Base-by-base conservation (phyloP, 2,888 invertebrate genomes). In the Himalopsyche japonica region DNA sequence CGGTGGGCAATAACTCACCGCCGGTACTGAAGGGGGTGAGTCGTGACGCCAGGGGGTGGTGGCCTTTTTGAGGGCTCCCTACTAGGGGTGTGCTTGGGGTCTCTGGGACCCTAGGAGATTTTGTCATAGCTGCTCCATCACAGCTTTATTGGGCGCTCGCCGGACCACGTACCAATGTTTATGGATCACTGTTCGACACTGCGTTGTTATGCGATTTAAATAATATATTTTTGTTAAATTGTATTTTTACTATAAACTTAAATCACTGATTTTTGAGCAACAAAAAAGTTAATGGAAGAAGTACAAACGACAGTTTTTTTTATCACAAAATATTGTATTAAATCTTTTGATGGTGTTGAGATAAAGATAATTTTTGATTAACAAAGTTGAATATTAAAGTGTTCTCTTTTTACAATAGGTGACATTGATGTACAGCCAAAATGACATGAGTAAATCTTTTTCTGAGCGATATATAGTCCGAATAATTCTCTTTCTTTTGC, bases 41-140 rank as follows among this genome's bases (percentile, higher is more conserved):
- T 15, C 70, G 43, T 81, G 80, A 43, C 43, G 80, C 34, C 80
- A 43, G 48, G 15, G 34, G 43, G 37, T 34, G 70, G 80, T 8
- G 57, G 57, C 48, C 30, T 15, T 57, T 30, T 30, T 34, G 10
- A 24, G 30, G 49, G 32, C 43, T 34, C 70, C 70, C 70, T 70
- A 20, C 80, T 43, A 27, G 70, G 57, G 80, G 70, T 34, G 64
- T 70, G 70, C 70, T 43, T 15, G 80, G 80, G 80, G 80, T 81
- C 80, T n/a, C 80, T 24, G 37, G 70, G 80, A 81, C 80, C 80
- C 80, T 70, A 70, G 70, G 27, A 70, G 34, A 37, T 43, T 81
- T 37, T 64, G 80, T 81, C 80, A 81, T 64, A 81, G 80, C 70
- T 70, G 70, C 64, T 81, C 80, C 80, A 81, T 81, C 27, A 43